Evolutionary conservation across 1,140 invertebrate genomes (phyloP).

Genomic region (Hyles euphorbiae): DNA sequence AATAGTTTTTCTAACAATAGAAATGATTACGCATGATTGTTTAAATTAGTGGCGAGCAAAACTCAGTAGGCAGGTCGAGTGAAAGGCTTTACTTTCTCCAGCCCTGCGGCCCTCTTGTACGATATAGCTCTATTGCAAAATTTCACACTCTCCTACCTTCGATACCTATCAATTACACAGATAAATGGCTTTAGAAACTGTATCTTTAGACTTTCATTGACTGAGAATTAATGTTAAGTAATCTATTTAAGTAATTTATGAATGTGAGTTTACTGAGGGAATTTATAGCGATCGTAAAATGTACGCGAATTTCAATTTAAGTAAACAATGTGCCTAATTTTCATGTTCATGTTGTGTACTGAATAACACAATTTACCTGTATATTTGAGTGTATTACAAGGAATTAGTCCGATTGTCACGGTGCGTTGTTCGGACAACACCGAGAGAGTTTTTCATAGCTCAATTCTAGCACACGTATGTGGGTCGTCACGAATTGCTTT

Average conservation of each 20-base stretch:
- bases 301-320: too few relatives aligned
- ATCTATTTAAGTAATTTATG: too few relatives aligned
- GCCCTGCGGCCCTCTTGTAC: slow-evolving; percentile 56
- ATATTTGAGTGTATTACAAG: background rate
- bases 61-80: slow-evolving; percentile 36
- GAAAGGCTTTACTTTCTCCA: slow-evolving; percentile 66
- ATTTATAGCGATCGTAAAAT: too few relatives aligned
- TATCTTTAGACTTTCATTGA: slow-evolving; percentile 25
- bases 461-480: slow-evolving; percentile 44
- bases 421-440: slow-evolving; percentile 42
- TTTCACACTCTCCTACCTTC: slow-evolving; percentile 49
- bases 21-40: slow-evolving; percentile 44
- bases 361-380: too few relatives aligned
- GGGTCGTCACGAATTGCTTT: slow-evolving; percentile 55
- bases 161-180: slow-evolving; percentile 47
- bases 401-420: slow-evolving; percentile 31
- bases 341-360: too few relatives aligned
- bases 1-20: slow-evolving; percentile 21
- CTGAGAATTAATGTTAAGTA: slow-evolving; percentile 1
- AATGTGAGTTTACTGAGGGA: too few relatives aligned
- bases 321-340: too few relatives aligned
- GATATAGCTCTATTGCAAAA: slow-evolving; percentile 53
- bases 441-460: slow-evolving; percentile 36
- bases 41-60: slow-evolving; percentile 41
- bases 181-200: slow-evolving; percentile 39